phyloP scores from a whole-genome alignment of 2,113 vertebrate species.

The Nothocercus julius region DNA sequence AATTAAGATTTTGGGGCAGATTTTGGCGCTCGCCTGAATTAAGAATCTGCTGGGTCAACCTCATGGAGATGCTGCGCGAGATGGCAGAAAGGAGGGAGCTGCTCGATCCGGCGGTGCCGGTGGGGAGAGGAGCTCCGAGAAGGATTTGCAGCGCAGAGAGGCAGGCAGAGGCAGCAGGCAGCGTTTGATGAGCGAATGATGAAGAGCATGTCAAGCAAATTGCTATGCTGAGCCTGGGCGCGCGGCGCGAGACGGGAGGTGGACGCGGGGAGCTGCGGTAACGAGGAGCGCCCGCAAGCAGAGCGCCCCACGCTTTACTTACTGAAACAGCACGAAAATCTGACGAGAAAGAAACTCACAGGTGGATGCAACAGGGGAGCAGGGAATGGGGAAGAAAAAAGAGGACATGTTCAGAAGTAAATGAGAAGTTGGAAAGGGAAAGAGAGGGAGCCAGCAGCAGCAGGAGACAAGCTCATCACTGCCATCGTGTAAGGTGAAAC shows the following conservation, averaged over 20 bases:
- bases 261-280: background rate
- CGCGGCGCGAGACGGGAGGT: background rate
- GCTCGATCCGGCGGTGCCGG: background rate
- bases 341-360: accelerated
- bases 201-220: background rate
- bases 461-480: background rate
- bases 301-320: background rate
- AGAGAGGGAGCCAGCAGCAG: no score
- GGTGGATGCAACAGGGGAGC: background rate
- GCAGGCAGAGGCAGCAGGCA: background rate
- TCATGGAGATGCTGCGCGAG: background rate
- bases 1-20: no score
- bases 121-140: background rate
- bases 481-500: no score
- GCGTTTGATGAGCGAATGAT: background rate
- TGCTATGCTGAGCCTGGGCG: background rate
- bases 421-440: background rate
- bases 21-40: no score
- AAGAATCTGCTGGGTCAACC: background rate
- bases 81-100: background rate
- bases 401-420: background rate
- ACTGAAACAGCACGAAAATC: background rate
- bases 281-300: accelerated
- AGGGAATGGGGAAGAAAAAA: accelerated
- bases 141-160: background rate